Evolutionary conservation across 2,888 invertebrate species (phyloP).

Genomic region (Quadriops clusia): DNA sequence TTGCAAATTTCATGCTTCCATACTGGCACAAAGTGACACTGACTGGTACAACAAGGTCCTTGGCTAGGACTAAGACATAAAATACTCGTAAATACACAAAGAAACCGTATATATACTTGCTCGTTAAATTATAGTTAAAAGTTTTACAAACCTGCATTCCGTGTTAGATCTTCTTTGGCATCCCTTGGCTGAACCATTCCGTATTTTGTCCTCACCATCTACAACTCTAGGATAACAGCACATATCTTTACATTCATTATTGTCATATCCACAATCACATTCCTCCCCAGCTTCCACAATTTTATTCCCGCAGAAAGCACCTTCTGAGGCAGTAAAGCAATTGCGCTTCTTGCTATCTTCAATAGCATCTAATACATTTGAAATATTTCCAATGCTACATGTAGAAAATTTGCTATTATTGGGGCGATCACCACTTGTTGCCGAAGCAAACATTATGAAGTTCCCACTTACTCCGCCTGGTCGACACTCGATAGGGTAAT

Average conservation of each 20-base stretch:
- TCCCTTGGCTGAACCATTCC: conserved; percentile 61
- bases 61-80: conserved; percentile 69
- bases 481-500: conserved; percentile 81
- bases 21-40: conserved; percentile 63
- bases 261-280: conserved; percentile 93
- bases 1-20: conserved; percentile 60
- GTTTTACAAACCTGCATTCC: conserved; percentile 57
- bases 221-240: conserved; percentile 88
- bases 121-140: neutral
- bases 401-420: conserved; percentile 96
- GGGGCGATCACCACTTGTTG: conserved; percentile 93
- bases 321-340: conserved; percentile 83
- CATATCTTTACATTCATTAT: conserved; percentile 79
- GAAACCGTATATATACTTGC: conserved; percentile 1
- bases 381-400: conserved; percentile 91
- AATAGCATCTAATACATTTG: conserved; percentile 85
- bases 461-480: conserved; percentile 90
- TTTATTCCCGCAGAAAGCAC: conserved; percentile 98
- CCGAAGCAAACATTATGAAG: conserved; percentile 99
- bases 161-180: conserved; percentile 68
- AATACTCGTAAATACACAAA: conserved; percentile 3
- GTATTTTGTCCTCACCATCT: conserved; percentile 53
- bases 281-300: conserved; percentile 96
- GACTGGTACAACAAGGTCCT: conserved; percentile 88
- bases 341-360: conserved; percentile 83